Conservation (phyloP, 2,888 invertebrate genomes). For the Sinodicranocentrus sp. region DNA sequence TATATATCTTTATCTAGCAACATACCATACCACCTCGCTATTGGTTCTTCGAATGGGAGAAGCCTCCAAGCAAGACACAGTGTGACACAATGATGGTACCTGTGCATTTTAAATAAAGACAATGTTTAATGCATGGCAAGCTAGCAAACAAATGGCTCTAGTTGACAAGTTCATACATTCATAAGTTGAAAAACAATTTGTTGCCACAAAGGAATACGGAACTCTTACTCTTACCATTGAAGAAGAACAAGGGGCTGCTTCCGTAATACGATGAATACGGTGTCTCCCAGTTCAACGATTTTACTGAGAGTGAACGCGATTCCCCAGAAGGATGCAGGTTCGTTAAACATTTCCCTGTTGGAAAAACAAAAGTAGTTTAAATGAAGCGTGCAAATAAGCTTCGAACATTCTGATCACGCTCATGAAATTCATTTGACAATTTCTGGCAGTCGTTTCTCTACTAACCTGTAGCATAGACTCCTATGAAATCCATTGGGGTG, state of each 20-base stretch:
- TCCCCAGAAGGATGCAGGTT: slow-evolving; percentile 24
- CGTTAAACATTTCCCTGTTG: slow-evolving; percentile 19
- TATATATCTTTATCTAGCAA: too few relatives aligned
- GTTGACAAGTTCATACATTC: slow-evolving; percentile 80
- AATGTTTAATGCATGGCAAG: not conserved
- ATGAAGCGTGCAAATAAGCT: too few relatives aligned
- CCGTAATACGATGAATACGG: slow-evolving; percentile 93
- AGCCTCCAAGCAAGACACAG: slow-evolving; percentile 17
- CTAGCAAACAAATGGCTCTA: not conserved
- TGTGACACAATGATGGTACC: slow-evolving; percentile 14
- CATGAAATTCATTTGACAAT: not conserved
- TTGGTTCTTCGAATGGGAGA: slow-evolving; percentile 15
- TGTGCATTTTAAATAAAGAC: not conserved
- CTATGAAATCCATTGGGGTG: slow-evolving; percentile 9
- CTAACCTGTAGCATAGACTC: slow-evolving; percentile 38
- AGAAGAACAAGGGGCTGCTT: slow-evolving; percentile 96
- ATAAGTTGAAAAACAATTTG: too few relatives aligned
- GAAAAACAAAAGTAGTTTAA: not conserved
- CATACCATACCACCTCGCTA: slow-evolving; percentile 13
- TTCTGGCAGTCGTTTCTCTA: not conserved
- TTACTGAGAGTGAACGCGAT: slow-evolving; percentile 93
- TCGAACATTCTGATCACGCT: too few relatives aligned
- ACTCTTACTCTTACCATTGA: slow-evolving; percentile 84
- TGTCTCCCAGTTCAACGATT: slow-evolving; percentile 96
- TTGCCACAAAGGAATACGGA: too few relatives aligned